A percentile compares a stretch with the other conserved stretches of the same genome.
Conservation (phyloP, 2,113 vertebrate genomes). For the Chloropsis cyanopogon region DNA sequence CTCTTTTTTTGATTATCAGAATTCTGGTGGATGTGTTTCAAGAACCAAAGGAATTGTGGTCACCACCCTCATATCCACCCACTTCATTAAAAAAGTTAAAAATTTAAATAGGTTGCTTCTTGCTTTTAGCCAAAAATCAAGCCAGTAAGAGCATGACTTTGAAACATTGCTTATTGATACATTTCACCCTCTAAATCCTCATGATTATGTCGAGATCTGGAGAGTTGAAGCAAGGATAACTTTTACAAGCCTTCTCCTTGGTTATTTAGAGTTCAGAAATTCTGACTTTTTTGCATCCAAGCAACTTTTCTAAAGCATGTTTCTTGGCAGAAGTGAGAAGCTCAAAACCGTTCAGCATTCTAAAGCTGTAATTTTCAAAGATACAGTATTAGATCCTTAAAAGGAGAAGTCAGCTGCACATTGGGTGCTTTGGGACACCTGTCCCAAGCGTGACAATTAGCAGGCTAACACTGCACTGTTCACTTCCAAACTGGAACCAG, state of each 20-base stretch:
- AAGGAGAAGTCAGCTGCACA: background rate
- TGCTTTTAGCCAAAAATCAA: background rate
- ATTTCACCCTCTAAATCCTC: background rate
- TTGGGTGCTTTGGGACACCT: background rate
- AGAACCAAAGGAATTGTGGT: background rate
- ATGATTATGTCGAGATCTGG: fast-evolving
- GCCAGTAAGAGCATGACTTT: background rate
- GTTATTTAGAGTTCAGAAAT: background rate
- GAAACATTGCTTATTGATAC: background rate
- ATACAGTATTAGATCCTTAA: fast-evolving
- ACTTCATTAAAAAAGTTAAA: background rate
- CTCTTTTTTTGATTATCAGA: background rate
- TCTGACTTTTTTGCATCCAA: background rate
- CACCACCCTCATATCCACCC: background rate
- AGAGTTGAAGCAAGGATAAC: background rate
- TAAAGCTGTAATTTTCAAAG: background rate
- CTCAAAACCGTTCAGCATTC: background rate
- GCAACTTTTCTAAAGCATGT: background rate
- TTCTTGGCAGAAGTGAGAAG: background rate
- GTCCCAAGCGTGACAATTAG: background rate
- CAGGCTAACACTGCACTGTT: background rate
- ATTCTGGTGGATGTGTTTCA: background rate
- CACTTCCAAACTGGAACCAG: background rate
- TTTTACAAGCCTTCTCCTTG: background rate
- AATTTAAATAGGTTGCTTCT: background rate